These are phyloP conservation scores for Lepus europaeus DNA, from an alignment of 2,113 vertebrate species.

Conservation along the genomic window DNA sequence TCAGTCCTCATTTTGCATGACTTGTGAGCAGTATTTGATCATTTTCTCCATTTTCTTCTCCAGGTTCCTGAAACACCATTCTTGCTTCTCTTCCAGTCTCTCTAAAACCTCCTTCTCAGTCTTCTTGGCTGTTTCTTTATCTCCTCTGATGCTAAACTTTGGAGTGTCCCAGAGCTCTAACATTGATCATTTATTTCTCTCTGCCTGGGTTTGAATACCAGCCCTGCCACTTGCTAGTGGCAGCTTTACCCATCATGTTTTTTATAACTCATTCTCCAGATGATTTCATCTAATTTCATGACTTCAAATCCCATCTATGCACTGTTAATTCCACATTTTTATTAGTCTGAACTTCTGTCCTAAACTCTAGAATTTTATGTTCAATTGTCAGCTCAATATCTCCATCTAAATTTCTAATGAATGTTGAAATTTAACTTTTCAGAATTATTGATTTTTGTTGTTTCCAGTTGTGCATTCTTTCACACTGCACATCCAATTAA, in stretches of 20 bases:
- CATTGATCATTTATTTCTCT: neutral
- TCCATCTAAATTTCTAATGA: slow-evolving; percentile 19
- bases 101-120: neutral
- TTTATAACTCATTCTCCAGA: neutral
- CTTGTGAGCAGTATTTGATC: neutral
- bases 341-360: slow-evolving; percentile 1
- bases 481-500: neutral
- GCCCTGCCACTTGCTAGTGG: neutral
- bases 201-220: slow-evolving; percentile 21
- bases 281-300: neutral
- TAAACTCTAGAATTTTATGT: slow-evolving; percentile 34
- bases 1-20: neutral
- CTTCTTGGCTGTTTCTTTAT: neutral
- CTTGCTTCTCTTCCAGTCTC: neutral
- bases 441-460: neutral
- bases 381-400: neutral
- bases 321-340: slow-evolving; percentile 41
- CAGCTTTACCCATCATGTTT: neutral
- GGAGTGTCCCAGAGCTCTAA: neutral
- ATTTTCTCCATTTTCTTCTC: slow-evolving; percentile 45
- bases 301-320: slow-evolving; percentile 29
- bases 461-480: slow-evolving; percentile 29
- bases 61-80: neutral
- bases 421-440: neutral
- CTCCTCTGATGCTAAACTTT: neutral